Conservation (phyloP, 2,113 vertebrate species). For the Tenrec ecaudatus region DNA sequence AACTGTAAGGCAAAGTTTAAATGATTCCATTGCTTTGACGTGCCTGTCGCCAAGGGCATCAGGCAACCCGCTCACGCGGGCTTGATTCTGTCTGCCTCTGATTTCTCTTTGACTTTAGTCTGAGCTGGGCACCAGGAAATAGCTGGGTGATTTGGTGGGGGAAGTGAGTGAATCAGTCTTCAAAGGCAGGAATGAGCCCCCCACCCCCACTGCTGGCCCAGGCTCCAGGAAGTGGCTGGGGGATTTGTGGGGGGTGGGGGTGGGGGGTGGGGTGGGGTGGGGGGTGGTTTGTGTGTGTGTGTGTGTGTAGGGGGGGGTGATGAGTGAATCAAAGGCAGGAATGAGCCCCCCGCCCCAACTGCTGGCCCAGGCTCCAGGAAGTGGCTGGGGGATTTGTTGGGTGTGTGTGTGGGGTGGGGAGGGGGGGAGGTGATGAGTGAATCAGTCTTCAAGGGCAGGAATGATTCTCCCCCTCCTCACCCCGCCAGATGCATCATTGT, state of each 20-base stretch:
- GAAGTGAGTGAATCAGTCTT: background rate
- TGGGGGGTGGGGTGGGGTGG: no score
- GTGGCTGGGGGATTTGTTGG: background rate
- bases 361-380: background rate
- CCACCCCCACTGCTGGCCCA: background rate
- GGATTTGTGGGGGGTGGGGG: background rate
- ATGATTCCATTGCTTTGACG: background rate
- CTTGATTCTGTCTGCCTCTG: background rate
- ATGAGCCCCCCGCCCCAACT: no score
- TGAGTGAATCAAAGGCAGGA: accelerated
- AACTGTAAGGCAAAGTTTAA: background rate
- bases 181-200: no score
- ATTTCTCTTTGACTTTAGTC: background rate
- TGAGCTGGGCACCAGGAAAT: background rate
- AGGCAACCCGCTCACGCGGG: background rate
- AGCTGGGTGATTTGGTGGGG: background rate
- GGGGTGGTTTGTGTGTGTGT: no score
- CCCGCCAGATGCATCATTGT: background rate
- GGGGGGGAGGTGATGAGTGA: no score
- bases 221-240: background rate
- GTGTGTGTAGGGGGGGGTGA: background rate
- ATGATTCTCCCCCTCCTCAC: no score
- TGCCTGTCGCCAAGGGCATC: background rate
- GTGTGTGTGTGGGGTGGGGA: no score
- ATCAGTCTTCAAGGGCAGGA: background rate